Percentiles rank a stretch among this genome's conserved stretches.
Conservation (phyloP, 2,888 invertebrate genomes). For the Cryptosula pallasiana region DNA sequence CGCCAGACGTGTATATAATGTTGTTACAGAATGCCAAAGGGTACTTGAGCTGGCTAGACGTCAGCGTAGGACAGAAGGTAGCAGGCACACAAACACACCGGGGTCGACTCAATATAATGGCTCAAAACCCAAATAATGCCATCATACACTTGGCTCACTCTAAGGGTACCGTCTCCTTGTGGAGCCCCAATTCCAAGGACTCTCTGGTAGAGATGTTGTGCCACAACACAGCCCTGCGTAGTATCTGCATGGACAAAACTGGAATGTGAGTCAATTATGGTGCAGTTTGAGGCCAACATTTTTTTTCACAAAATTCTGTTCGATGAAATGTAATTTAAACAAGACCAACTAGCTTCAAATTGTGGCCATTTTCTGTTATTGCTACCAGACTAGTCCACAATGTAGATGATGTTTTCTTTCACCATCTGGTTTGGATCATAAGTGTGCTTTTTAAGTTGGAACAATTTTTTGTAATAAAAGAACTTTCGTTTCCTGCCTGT, state of each 20-base stretch:
- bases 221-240: slow-evolving; percentile 74
- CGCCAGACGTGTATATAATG: not conserved
- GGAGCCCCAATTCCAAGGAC: slow-evolving; percentile 82
- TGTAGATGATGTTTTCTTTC: too few relatives aligned
- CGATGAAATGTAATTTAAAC: too few relatives aligned
- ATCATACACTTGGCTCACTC: slow-evolving; percentile 82
- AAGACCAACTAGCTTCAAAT: too few relatives aligned
- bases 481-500: too few relatives aligned
- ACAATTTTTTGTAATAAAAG: too few relatives aligned
- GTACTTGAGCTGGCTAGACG: slow-evolving; percentile 84
- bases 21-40: slow-evolving; percentile 59
- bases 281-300: too few relatives aligned
- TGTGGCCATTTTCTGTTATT: too few relatives aligned
- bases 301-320: too few relatives aligned
- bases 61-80: slow-evolving; percentile 85
- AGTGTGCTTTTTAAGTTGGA: too few relatives aligned
- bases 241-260: slow-evolving; percentile 74
- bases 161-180: slow-evolving; percentile 87
- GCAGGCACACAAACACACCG: slow-evolving; percentile 69
- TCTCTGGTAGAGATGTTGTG: slow-evolving; percentile 87
- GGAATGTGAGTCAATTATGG: slow-evolving; percentile 78
- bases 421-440: too few relatives aligned
- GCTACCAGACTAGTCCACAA: too few relatives aligned
- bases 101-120: slow-evolving; percentile 75
- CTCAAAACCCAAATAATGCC: slow-evolving; percentile 91